phyloP scores from a whole-genome alignment of 2,113 vertebrate species.

The Dipodomys spectabilis region DNA sequence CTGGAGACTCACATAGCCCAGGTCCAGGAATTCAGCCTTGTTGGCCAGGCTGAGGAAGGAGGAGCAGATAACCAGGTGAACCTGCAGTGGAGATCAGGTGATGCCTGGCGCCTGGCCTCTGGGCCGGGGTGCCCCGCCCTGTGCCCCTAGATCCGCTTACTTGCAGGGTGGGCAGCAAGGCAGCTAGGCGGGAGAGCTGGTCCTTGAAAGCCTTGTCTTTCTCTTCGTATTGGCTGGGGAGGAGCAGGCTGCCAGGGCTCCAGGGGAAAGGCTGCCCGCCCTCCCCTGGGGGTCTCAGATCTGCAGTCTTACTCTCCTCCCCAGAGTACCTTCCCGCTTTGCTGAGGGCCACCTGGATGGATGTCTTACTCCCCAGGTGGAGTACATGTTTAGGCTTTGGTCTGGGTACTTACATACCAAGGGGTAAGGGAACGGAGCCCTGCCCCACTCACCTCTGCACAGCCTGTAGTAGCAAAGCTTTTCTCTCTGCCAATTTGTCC shows the following conservation, averaged over 20 bases:
- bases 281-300: not conserved
- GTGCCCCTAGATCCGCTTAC: conserved; percentile 77
- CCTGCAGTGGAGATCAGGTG: conserved; percentile 77
- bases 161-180: conserved; percentile 94
- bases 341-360: not conserved
- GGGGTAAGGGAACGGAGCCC: not conserved
- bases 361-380: not conserved
- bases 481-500: conserved; percentile 94
- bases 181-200: conserved; percentile 92
- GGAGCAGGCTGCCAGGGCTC: not conserved
- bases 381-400: not conserved
- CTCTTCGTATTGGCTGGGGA: conserved; percentile 93
- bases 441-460: conserved; percentile 91
- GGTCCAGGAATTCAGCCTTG: conserved; percentile 95
- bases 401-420: not conserved
- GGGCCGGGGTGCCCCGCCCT: not conserved
- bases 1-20: conserved; percentile 93
- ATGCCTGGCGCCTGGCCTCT: not conserved
- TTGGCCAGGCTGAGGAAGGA: conserved; percentile 95
- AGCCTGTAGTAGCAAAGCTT: conserved; percentile 92
- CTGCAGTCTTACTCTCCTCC: not conserved
- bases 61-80: conserved; percentile 94
- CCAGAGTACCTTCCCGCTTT: not conserved
- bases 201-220: conserved; percentile 95
- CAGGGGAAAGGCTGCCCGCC: not conserved